A percentile compares a stretch with the other conserved stretches of the same genome.
Evolutionary conservation across 2,797 vertebrate genomes (phyloP).

Genomic region (Poecile montanus): DNA sequence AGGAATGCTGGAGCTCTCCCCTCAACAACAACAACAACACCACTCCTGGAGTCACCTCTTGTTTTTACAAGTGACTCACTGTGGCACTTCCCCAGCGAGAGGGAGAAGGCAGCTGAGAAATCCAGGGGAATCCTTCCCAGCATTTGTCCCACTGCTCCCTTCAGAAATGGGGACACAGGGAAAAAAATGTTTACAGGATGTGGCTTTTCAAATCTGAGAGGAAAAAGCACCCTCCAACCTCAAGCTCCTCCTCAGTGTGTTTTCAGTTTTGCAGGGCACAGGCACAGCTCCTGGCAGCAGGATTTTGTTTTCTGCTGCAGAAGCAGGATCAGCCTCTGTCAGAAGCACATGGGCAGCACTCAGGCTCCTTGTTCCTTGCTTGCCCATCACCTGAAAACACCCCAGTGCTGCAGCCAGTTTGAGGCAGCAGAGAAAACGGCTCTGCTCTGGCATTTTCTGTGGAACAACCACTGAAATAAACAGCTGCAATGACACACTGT

Average conservation of each 20-base stretch:
- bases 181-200: background rate
- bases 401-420: background rate
- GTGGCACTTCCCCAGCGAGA: background rate
- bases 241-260: background rate
- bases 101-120: background rate
- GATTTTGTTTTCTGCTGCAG: background rate
- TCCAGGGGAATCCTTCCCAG: background rate
- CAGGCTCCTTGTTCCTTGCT: background rate
- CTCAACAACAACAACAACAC: background rate
- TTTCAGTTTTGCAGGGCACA: background rate
- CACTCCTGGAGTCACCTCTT: background rate
- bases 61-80: background rate
- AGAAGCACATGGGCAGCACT: background rate
- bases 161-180: background rate
- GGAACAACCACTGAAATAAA: constrained; percentile 55
- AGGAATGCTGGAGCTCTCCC: background rate
- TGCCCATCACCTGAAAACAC: background rate
- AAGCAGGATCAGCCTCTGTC: background rate
- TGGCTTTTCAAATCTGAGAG: background rate
- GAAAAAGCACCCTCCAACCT: background rate
- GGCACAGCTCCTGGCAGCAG: background rate
- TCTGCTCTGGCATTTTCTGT: constrained; percentile 4
- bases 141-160: background rate
- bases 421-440: background rate
- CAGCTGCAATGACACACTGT: constrained; percentile 64